Evolutionary conservation across 1,140 invertebrate species (phyloP).

Genomic region (Parapsyche elsis): DNA sequence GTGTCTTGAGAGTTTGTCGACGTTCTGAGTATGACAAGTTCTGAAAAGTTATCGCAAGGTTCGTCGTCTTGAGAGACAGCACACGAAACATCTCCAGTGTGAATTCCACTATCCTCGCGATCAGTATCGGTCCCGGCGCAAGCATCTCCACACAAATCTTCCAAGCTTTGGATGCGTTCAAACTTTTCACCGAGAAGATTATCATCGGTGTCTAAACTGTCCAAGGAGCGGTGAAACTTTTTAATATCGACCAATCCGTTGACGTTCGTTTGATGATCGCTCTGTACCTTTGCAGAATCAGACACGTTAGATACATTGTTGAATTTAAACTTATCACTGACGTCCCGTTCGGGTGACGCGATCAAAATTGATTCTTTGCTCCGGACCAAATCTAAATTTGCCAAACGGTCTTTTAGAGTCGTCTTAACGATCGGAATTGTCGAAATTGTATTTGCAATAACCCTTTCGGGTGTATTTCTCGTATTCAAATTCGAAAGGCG

Average conservation of each 20-base stretch:
- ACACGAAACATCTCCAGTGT: slow-evolving; percentile 81
- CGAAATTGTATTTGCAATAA: slow-evolving; percentile 52
- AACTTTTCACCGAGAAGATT: slow-evolving; percentile 69
- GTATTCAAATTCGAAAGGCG: slow-evolving; percentile 70
- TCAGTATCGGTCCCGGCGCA: slow-evolving; percentile 73
- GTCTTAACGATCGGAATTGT: slow-evolving; percentile 57
- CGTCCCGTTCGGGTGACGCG: slow-evolving; percentile 64
- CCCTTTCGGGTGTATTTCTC: slow-evolving; percentile 66
- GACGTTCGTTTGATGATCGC: slow-evolving; percentile 38
- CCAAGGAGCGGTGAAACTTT: slow-evolving; percentile 73
- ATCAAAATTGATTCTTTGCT: slow-evolving; percentile 65
- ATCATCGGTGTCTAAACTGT: slow-evolving; percentile 71
- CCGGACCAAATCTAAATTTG: slow-evolving; percentile 66
- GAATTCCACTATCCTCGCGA: slow-evolving; percentile 84
- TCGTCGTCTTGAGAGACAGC: slow-evolving; percentile 80
- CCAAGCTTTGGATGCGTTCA: slow-evolving; percentile 74
- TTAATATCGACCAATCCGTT: slow-evolving; percentile 55
- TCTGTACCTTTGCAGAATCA: slow-evolving; percentile 17
- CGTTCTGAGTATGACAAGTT: slow-evolving; percentile 31
- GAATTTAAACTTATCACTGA: slow-evolving; percentile 49
- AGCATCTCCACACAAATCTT: slow-evolving; percentile 70
- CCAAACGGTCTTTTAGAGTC: slow-evolving; percentile 70
- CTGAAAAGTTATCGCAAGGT: slow-evolving; percentile 63
- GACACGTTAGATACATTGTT: slow-evolving; percentile 57
- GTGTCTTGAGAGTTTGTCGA: slow-evolving; percentile 45